These are phyloP conservation scores for Drosophila greeni DNA, from an alignment of 2,888 invertebrate species.

Conservation along the genomic window DNA sequence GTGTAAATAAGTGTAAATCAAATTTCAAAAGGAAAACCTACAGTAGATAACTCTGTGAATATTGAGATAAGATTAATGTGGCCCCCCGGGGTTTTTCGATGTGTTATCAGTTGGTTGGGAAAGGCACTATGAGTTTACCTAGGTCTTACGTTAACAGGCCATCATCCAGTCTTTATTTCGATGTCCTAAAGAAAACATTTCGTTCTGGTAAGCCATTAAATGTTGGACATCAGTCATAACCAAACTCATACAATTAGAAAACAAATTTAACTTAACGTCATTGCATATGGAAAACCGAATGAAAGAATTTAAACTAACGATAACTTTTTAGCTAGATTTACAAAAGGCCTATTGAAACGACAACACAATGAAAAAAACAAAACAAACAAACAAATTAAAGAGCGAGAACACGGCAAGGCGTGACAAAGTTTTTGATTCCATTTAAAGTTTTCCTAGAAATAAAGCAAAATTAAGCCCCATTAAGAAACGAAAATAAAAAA, in stretches of 20 bases:
- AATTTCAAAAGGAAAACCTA: conserved; percentile 5
- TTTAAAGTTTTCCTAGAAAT: conserved; percentile 65
- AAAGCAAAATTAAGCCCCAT: conserved; percentile 37
- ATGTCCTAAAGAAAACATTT: not conserved
- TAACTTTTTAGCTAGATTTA: conserved; percentile 71
- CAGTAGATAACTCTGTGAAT: conserved; percentile 34
- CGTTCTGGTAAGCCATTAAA: not conserved
- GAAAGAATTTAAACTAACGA: conserved; percentile 61
- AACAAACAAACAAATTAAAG: conserved; percentile 1
- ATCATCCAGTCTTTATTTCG: conserved; percentile 7
- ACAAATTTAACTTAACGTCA: conserved; percentile 44
- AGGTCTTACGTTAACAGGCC: conserved; percentile 4
- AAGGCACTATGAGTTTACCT: conserved; percentile 8
- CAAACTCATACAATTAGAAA: conserved; percentile 33
- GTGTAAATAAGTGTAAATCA: conserved; percentile 43
- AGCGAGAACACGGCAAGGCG: conserved; percentile 39
- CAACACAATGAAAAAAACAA: not conserved
- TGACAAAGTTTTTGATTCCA: conserved; percentile 66
- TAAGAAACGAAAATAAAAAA: conserved; percentile 35
- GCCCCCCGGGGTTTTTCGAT: conserved; percentile 1
- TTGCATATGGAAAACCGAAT: conserved; percentile 44
- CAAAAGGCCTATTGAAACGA: conserved; percentile 37
- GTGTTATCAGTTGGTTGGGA: conserved; percentile 3
- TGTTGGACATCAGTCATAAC: conserved; percentile 16
- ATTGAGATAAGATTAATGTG: conserved; percentile 11